Evolutionary conservation across 2,888 invertebrate species (phyloP), one percentile per base, ranked within the genome.

Genomic region (Caenorhabditis macrosperma): DNA sequence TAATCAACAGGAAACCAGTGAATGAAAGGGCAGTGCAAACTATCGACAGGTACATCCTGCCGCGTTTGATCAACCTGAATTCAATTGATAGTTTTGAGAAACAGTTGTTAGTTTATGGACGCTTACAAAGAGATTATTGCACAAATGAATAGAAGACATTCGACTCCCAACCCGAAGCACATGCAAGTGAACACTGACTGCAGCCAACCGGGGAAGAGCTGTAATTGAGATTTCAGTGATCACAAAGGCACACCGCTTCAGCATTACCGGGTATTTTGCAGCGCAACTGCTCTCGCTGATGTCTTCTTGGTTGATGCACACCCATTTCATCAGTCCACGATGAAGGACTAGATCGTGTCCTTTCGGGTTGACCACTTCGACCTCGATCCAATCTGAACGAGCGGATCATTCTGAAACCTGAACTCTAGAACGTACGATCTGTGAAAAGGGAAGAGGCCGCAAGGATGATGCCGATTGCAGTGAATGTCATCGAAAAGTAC

Each of bases 121-220:
- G n/a, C 69, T 78, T 35, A 78, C 78, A 69, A 15, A 5, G 78
- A 72, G 24, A 67, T 2, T 4, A 72, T 38, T 9, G 66, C 50
- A 15, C 52, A 50, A 10, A 79, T 50, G 12, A 57, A 44, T 2
- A 68, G 46, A 1, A 79, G 24, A 64, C 63, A 63, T 20, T 74
- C 64, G n/a, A 61, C 24, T 3, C 63, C 74, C 12, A 79, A 22
- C 20, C 74, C 59, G 5, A 68, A 44, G 48, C 79, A 79, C 68
- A 79, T 74, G 35, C 79, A 79, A 2, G 59, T 17, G 17, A 79
- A 79, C 15, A 79, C 79, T 17, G 74, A 79, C 52, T 74, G 74
- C 5, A 79, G 48, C 79, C 79, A 79, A 7, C 79, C 74, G 2
- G 79, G 79, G 24, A 50, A 78, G 0, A 74, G 5, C 78, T 78